These are phyloP conservation scores for Promerops cafer DNA, from an alignment of 2,113 vertebrate genomes.

Conservation along the genomic window DNA sequence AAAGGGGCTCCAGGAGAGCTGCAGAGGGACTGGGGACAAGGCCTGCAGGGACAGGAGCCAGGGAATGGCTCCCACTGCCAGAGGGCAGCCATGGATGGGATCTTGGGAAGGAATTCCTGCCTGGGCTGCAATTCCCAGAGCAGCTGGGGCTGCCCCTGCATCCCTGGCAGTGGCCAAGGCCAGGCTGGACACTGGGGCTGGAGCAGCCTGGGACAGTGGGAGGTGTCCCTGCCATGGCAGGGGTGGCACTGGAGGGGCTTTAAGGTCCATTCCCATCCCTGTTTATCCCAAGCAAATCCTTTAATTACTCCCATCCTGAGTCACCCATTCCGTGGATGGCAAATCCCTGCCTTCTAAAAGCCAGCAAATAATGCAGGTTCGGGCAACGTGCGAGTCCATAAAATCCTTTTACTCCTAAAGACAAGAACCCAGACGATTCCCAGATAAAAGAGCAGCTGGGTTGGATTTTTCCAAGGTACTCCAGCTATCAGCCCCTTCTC, in stretches of 20 bases:
- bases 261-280: background rate
- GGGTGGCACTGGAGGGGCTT: background rate
- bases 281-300: fast-evolving
- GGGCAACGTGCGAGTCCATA: background rate
- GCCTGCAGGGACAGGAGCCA: background rate
- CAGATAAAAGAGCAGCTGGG: background rate
- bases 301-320: background rate
- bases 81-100: background rate
- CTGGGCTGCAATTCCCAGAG: background rate
- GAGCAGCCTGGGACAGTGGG: fast-evolving
- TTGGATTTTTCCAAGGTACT: background rate
- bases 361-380: fast-evolving
- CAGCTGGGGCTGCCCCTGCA: background rate
- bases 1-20: background rate
- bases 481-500: background rate
- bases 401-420: background rate
- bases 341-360: background rate
- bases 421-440: background rate
- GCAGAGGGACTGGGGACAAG: background rate
- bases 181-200: background rate
- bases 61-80: background rate
- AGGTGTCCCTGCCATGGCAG: background rate
- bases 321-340: fast-evolving
- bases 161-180: background rate
- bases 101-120: background rate